Evolutionary conservation across 2,888 invertebrate genomes (phyloP), one percentile per base, ranked within the genome.

Genomic region (Cerastis rubricosa): DNA sequence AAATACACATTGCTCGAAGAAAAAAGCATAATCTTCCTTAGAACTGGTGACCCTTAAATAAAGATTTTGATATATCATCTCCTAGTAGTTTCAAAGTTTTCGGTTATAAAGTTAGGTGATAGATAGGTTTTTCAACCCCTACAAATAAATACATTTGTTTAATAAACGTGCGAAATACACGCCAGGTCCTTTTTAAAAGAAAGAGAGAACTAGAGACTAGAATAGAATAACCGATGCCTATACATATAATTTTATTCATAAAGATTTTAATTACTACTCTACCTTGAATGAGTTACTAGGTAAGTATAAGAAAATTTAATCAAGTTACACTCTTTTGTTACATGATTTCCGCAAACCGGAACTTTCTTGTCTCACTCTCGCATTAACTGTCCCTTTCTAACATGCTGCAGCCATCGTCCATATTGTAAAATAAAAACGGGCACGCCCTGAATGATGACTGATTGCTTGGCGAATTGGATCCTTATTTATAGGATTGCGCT

Each of bases 291-390:
- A 19, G 49, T 19, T 57, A 51, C n/a, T 35, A 12, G 57, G 51
- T n/a, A 68, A 78, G 57, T 70, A 14, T 25, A 2, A 25, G 49
- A 9, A 63, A 84, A 71, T 76, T 85, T 85, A 76, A 83, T 83
- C 76, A 81, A 25, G 54, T 76, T 61, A 64, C 12, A 54, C 19
- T 67, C 80, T 71, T 76, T 82, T 82, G 85, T 82, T 81, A 49
- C 17, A 25, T 63, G 22, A 76, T 66, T 72, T 83, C 82, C 82
- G 82, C 11, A 14, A 63, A 66, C 85, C 81, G 85, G 66, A 70
- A 61, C 17, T 47, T 71, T 67, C 25, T 49, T 57, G 64, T 81
- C 71, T 71, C 70, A 29, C 61, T 79, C 54, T 29, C 12, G 22
- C 47, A 69, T 70, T 2, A 19, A 51, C 64, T 51, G 12, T 75